Conservation (phyloP, 2,888 invertebrate species). For the Caenorhabditis virilis region DNA sequence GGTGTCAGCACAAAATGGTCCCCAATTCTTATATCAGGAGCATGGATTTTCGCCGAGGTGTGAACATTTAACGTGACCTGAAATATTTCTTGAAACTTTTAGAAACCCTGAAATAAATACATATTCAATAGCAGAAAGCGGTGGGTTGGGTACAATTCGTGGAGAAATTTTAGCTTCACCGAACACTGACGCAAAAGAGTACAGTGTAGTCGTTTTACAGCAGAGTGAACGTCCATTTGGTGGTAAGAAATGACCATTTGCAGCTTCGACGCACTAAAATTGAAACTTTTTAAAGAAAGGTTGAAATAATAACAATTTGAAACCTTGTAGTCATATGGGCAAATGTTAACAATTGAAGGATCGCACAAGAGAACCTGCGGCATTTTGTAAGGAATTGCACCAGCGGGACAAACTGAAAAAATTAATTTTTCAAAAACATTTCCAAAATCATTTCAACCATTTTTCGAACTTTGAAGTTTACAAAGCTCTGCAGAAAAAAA, state of each 20-base stretch:
- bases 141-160: constrained; percentile 54
- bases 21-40: constrained; percentile 58
- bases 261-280: constrained; percentile 55
- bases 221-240: constrained; percentile 53
- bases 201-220: constrained; percentile 58
- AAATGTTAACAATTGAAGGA: constrained; percentile 58
- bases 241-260: constrained; percentile 53
- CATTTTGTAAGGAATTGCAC: constrained; percentile 56
- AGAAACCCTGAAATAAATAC: constrained; percentile 17
- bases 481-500: too few relatives aligned
- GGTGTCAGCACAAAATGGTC: constrained; percentile 59
- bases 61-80: constrained; percentile 59
- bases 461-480: too few relatives aligned
- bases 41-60: constrained; percentile 56
- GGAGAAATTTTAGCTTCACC: constrained; percentile 53
- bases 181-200: constrained; percentile 58
- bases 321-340: constrained; percentile 56
- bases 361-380: constrained; percentile 57
- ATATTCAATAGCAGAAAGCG: constrained; percentile 56
- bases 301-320: background rate
- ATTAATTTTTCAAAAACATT: constrained; percentile 1
- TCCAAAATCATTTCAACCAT: too few relatives aligned
- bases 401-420: constrained; percentile 48
- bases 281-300: too few relatives aligned
- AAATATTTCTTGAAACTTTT: constrained; percentile 2